These are phyloP conservation scores for Phyllopteryx taeniolatus DNA, from an alignment of 2,113 vertebrate species.

Conservation along the genomic window DNA sequence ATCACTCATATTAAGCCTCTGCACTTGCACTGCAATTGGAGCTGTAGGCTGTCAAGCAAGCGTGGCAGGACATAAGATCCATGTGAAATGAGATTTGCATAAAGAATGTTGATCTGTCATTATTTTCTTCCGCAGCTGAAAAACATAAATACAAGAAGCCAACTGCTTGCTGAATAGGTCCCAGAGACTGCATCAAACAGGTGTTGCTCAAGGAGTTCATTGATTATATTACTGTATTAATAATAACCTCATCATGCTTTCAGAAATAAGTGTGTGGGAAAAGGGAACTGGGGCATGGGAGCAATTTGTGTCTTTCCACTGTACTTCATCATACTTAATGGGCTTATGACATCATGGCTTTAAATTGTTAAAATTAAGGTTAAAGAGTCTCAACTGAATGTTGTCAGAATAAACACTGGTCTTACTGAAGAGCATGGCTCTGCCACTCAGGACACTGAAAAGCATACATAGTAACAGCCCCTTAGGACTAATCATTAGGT, in stretches of 20 bases:
- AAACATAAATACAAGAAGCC: conserved; percentile 30
- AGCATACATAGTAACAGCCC: conserved; percentile 24
- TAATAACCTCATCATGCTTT: conserved; percentile 48
- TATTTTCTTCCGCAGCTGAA: conserved; percentile 36
- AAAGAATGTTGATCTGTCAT: conserved; percentile 58
- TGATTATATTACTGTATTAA: conserved; percentile 28
- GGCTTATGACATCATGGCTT: conserved; percentile 50
- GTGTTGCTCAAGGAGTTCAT: conserved; percentile 37
- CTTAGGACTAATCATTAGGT: conserved; percentile 22
- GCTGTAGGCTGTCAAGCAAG: conserved; percentile 54
- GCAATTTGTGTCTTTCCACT: conserved; percentile 26
- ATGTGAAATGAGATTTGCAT: conserved; percentile 70
- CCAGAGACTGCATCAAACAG: conserved; percentile 34
- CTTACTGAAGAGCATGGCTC: conserved; percentile 4
- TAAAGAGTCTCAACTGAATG: conserved; percentile 2
- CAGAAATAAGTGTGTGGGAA: conserved; percentile 4
- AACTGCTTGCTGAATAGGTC: conserved; percentile 19
- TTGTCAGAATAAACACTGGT: conserved; percentile 20
- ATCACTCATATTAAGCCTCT: conserved; percentile 64
- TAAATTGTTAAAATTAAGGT: conserved; percentile 13
- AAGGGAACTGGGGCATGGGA: conserved; percentile 4
- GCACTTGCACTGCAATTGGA: conserved; percentile 45
- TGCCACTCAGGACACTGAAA: conserved; percentile 17
- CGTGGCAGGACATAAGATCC: conserved; percentile 55
- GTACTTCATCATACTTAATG: conserved; percentile 37